Evolutionary conservation across 2,888 invertebrate genomes (phyloP), one percentile per base, ranked within the genome.

Genomic region (Amblyjoppa fuscipennis): DNA sequence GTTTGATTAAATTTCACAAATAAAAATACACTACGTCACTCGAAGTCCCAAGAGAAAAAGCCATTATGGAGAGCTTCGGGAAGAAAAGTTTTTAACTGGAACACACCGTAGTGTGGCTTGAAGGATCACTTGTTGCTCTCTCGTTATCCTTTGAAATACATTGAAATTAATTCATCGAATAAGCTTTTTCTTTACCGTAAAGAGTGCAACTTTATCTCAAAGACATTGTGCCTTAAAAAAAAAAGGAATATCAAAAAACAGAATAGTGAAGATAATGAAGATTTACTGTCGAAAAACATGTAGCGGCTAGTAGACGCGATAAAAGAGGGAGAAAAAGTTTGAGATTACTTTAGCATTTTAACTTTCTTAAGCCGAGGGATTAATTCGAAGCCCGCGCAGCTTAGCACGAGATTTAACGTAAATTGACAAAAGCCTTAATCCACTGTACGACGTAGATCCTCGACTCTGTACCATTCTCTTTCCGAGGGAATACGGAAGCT

Each of bases 371-470:
- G 78, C 53, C 49, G 56, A 1, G 49, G n/a, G 59, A 78, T 78
- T 70, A 78, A 78, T 59, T 49, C 61, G 1, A 61, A 61, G 25
- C 59, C 45, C 25, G 25, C 56, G 34, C 34, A 41, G 45, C 70
- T 78, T 70, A 78, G 49, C 78, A 61, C 13, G 34, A 70, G 70
- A 78, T 78, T 61, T 78, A 20, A 59, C 59, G 78, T 78, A 45
- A 78, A 78, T 70, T 61, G 70, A 70, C 28, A 78, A 78, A 70
- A 78, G 70, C 61, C 49, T 25, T 49, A 70, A 78, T 78, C 77
- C 53, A 41, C 68, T 69, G 11, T 20, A 7, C 31, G 69, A 45
- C 25, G 68, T 4, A 53, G 34, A 69, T 70, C 13, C 56, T 38
- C 38, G 34, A 25, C 16, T 28, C 49, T 5, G 41, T 70, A 25